Evolutionary conservation across 1,140 invertebrate genomes (phyloP).

Genomic region (Drosophila seguyi): DNA sequence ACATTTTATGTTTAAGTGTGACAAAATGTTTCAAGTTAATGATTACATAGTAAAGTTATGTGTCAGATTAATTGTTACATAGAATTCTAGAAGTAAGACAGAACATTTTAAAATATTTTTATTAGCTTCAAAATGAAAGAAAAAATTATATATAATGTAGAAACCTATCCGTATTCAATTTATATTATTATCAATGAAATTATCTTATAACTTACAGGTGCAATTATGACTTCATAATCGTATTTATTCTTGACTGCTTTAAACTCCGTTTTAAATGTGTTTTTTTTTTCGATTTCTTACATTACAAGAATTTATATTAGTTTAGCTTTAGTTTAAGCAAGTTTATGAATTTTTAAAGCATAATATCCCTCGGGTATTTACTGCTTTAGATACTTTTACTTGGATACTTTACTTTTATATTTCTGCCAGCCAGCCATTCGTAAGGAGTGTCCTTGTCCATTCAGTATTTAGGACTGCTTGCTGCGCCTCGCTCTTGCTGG

Average conservation of each 20-base stretch:
- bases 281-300: not conserved
- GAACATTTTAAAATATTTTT: no score
- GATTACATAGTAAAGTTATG: not conserved
- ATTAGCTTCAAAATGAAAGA: not conserved
- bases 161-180: no score
- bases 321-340: not conserved
- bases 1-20: not conserved
- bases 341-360: not conserved
- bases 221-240: no score
- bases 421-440: slow-evolving; percentile 1
- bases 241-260: not conserved
- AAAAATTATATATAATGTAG: no score
- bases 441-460: slow-evolving; percentile 16
- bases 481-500: not conserved
- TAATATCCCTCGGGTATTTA: not conserved
- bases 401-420: slow-evolving; percentile 1
- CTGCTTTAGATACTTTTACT: not conserved
- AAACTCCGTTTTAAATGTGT: no score
- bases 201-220: not conserved
- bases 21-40: not conserved
- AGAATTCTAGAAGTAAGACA: not conserved
- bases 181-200: no score
- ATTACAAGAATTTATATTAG: not conserved
- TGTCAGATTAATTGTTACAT: not conserved
- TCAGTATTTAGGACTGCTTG: slow-evolving; percentile 29